Percentiles rank a stretch among this genome's conserved stretches.
Evolutionary conservation across 2,888 invertebrate genomes (phyloP).

Genomic region (Criorhina ranunculi): DNA sequence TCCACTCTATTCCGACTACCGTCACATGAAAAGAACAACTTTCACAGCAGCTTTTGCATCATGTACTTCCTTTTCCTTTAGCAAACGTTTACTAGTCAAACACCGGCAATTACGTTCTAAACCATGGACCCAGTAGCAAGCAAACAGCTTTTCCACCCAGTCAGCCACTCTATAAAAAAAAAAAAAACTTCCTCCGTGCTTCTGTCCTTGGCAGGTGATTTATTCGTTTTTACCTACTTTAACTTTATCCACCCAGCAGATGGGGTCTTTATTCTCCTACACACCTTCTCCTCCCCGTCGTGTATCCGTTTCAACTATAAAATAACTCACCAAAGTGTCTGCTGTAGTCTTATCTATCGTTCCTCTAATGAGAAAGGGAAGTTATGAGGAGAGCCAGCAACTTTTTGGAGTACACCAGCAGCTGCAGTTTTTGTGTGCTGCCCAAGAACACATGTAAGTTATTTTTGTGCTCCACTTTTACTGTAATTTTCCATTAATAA

Average conservation of each 20-base stretch:
- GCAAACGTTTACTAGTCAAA: background rate
- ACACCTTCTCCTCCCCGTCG: background rate
- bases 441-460: slow-evolving; percentile 35
- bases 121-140: background rate
- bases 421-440: slow-evolving; percentile 8
- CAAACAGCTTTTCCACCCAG: slow-evolving; percentile 14
- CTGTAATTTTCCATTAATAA: slow-evolving; percentile 57
- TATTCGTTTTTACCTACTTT: slow-evolving; percentile 67
- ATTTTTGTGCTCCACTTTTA: slow-evolving; percentile 24
- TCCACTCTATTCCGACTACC: background rate
- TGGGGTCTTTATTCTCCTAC: slow-evolving; percentile 41
- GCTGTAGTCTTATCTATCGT: slow-evolving; percentile 13
- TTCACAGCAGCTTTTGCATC: background rate
- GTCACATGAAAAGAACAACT: slow-evolving; percentile 1
- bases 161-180: background rate
- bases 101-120: slow-evolving; percentile 35
- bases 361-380: slow-evolving; percentile 14
- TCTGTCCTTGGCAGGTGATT: slow-evolving; percentile 51
- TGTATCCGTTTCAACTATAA: slow-evolving; percentile 30
- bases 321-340: slow-evolving; percentile 44
- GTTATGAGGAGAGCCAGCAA: slow-evolving; percentile 14
- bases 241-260: slow-evolving; percentile 64
- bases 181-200: slow-evolving; percentile 18
- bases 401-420: background rate
- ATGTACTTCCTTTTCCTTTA: background rate